Conservation (phyloP, 1,140 invertebrate species). For the Bilobella aurantiaca region DNA sequence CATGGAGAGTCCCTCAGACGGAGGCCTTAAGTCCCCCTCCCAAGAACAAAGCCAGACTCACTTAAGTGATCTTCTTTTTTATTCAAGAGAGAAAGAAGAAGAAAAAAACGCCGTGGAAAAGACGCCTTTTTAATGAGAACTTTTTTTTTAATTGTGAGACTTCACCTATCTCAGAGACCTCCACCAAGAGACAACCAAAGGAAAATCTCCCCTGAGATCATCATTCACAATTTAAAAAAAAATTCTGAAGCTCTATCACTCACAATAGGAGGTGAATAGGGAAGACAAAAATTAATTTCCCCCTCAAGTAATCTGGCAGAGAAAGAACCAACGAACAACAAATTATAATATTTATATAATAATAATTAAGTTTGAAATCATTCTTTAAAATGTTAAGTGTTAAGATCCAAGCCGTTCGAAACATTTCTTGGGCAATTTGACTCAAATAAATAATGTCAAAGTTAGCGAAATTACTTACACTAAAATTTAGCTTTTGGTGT, state of each 20-base stretch:
- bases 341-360: neutral
- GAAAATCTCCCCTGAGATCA: neutral
- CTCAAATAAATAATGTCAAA: too few species aligned
- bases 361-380: neutral
- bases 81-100: neutral
- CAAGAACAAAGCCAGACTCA: neutral
- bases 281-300: neutral
- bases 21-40: too few species aligned
- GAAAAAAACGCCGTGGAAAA: neutral
- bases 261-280: neutral
- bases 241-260: neutral
- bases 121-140: neutral
- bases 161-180: neutral
- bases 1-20: neutral
- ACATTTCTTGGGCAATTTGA: too few species aligned
- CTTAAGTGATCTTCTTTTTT: neutral
- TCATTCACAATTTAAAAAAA: neutral
- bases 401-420: too few species aligned
- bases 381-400: too few species aligned
- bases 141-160: neutral
- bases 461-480: too few species aligned
- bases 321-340: neutral
- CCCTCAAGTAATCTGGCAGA: neutral
- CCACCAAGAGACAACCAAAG: neutral
- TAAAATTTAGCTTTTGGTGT: too few species aligned